Evolutionary conservation across 2,888 invertebrate species (phyloP).

Genomic region (Eulithis testata): DNA sequence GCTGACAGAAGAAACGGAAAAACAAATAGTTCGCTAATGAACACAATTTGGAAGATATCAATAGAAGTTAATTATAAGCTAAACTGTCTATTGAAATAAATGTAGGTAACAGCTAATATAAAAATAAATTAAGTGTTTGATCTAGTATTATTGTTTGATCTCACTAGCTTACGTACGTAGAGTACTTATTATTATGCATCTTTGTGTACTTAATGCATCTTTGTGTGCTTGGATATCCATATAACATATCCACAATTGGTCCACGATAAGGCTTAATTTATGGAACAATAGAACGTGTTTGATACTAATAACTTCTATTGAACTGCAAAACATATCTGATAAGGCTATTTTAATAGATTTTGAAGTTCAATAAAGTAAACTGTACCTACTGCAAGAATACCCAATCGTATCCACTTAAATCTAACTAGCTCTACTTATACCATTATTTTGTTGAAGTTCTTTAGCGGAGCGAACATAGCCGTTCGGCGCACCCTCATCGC

Average conservation of each 20-base stretch:
- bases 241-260: constrained; percentile 71
- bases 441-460: constrained; percentile 44
- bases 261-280: constrained; percentile 74
- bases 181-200: constrained; percentile 42
- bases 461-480: constrained; percentile 39
- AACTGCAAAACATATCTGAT: constrained; percentile 28
- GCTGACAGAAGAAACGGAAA: constrained; percentile 40
- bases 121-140: constrained; percentile 38
- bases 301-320: constrained; percentile 34
- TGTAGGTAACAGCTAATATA: constrained; percentile 34
- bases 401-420: constrained; percentile 24
- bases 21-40: constrained; percentile 54
- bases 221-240: constrained; percentile 38
- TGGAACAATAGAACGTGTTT: constrained; percentile 47
- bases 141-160: constrained; percentile 26
- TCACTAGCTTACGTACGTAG: constrained; percentile 46
- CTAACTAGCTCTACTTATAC: constrained; percentile 19
- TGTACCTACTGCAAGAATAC: constrained; percentile 16
- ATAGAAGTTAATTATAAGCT: constrained; percentile 37
- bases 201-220: constrained; percentile 53
- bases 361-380: constrained; percentile 25
- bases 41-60: constrained; percentile 60
- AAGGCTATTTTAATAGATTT: constrained; percentile 19
- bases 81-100: constrained; percentile 35
- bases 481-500: constrained; percentile 23